phyloP scores from a whole-genome alignment of 2,797 vertebrate genomes.

The Carapus acus region DNA sequence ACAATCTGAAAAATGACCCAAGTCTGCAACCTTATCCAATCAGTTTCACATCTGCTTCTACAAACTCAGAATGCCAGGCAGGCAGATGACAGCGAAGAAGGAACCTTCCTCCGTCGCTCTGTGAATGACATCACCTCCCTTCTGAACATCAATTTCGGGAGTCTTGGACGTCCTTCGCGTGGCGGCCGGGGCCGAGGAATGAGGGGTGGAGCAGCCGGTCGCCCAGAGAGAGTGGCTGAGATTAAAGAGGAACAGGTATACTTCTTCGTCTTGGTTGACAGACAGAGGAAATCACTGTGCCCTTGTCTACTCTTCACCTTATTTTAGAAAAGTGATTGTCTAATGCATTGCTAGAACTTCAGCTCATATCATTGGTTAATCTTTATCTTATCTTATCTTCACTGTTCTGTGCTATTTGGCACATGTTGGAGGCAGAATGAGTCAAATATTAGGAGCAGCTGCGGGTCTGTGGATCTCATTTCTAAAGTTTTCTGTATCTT shows the following conservation, averaged over 20 bases:
- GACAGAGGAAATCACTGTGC: no score
- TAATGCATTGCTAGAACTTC: no score
- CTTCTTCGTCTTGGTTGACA: not conserved
- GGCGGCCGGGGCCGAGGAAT: conserved; percentile 71
- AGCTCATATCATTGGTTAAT: no score
- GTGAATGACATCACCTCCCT: conserved; percentile 95
- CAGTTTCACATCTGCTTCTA: not conserved
- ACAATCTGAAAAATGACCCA: not conserved
- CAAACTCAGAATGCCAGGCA: conserved; percentile 51
- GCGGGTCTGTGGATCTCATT: no score
- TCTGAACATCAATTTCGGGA: conserved; percentile 96
- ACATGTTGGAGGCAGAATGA: no score
- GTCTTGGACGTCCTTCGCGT: conserved; percentile 82
- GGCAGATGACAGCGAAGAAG: conserved; percentile 77
- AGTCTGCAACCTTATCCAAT: no score
- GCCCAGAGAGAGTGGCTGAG: conserved; percentile 45
- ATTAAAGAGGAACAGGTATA: conserved; percentile 45
- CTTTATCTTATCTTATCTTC: no score
- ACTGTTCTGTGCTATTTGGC: no score
- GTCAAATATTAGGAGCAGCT: not conserved
- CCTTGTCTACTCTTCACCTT: no score
- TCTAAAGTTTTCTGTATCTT: not conserved
- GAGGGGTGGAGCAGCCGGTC: conserved; percentile 34
- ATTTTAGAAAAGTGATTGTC: no score
- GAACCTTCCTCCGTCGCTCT: conserved; percentile 81